A percentile compares a stretch with the other conserved stretches of the same genome.
These are phyloP conservation scores for Orussus abietinus DNA, from an alignment of 1,140 invertebrate genomes.

Conservation along the genomic window DNA sequence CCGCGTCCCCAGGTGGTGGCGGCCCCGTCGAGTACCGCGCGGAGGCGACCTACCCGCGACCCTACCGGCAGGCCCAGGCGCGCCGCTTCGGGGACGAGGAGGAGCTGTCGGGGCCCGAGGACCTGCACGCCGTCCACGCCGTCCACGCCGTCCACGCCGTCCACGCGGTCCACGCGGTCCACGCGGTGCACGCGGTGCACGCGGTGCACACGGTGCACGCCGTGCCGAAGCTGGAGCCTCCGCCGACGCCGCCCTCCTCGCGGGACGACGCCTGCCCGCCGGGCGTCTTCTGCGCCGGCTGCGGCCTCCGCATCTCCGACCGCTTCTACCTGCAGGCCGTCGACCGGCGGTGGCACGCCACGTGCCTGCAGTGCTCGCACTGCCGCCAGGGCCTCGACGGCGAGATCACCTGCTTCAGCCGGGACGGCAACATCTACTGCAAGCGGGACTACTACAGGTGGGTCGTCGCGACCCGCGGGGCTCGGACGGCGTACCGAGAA, in stretches of 20 bases:
- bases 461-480: slow-evolving; percentile 48
- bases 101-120: slow-evolving; percentile 39
- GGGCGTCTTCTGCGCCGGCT: slow-evolving; percentile 75
- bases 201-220: too few relatives aligned
- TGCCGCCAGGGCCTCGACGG: slow-evolving; percentile 86
- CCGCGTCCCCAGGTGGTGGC: slow-evolving; percentile 28
- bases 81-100: too few relatives aligned
- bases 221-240: slow-evolving; percentile 56
- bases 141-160: slow-evolving; percentile 29
- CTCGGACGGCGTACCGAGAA: too few relatives aligned
- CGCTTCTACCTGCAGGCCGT: slow-evolving; percentile 90
- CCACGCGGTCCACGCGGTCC: slow-evolving; percentile 36
- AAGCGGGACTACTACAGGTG: slow-evolving; percentile 97
- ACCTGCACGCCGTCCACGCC: slow-evolving; percentile 44
- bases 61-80: too few relatives aligned
- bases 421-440: slow-evolving; percentile 94
- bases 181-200: too few relatives aligned
- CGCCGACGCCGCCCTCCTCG: slow-evolving; percentile 50
- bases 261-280: slow-evolving; percentile 47
- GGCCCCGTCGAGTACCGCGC: slow-evolving; percentile 45
- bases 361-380: slow-evolving; percentile 87
- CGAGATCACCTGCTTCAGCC: slow-evolving; percentile 88
- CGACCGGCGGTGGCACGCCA: slow-evolving; percentile 88
- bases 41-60: too few relatives aligned
- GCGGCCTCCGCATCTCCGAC: slow-evolving; percentile 78